Conservation (phyloP, 2,113 vertebrate genomes). For the Aleadryas rufinucha region DNA sequence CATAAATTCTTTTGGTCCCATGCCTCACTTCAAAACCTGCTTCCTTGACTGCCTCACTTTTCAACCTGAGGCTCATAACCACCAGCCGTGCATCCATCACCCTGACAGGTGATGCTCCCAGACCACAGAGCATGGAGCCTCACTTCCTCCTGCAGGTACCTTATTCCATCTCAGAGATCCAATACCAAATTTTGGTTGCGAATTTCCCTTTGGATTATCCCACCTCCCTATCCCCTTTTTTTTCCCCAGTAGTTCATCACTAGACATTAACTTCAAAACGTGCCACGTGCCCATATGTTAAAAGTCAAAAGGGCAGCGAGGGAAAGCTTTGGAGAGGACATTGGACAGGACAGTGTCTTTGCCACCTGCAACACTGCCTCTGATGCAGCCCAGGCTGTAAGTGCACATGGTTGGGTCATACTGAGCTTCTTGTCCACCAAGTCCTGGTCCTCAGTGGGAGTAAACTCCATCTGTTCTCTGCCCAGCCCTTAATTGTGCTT, state of each 20-base stretch:
- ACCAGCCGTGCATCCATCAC: not conserved
- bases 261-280: not conserved
- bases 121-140: not conserved
- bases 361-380: not conserved
- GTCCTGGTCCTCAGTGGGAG: not conserved
- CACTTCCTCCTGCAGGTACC: not conserved
- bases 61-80: not conserved
- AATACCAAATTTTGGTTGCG: not conserved
- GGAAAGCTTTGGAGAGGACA: not conserved
- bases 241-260: not conserved
- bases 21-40: not conserved
- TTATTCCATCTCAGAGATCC: not conserved
- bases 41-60: not conserved
- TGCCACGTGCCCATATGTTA: not conserved
- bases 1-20: not conserved
- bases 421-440: not conserved
- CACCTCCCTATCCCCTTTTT: rapidly evolving
- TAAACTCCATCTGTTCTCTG: not conserved
- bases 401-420: not conserved
- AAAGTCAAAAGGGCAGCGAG: not conserved
- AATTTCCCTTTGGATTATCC: not conserved
- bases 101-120: not conserved
- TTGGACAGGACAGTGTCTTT: not conserved
- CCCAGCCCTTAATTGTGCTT: not conserved
- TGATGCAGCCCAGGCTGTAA: not conserved